Conservation (phyloP, 2,113 vertebrate genomes). For the Phrynosoma blainvillii region DNA sequence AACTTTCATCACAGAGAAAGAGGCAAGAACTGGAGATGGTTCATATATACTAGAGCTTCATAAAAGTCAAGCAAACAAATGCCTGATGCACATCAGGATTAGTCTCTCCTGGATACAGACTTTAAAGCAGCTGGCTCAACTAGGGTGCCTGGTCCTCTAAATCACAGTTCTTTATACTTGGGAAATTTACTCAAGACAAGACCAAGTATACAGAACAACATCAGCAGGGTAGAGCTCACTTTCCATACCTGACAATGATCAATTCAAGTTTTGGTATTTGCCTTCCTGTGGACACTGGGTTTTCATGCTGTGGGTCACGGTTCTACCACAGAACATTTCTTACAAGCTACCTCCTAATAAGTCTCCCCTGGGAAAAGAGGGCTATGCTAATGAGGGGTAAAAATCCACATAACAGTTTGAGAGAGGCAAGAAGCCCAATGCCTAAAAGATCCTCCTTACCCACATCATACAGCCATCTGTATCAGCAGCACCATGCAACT, state of each 20-base stretch:
- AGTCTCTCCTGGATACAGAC: neutral
- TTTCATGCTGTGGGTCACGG: neutral
- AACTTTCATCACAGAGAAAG: neutral
- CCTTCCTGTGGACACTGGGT: neutral
- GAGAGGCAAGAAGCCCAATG: conserved; percentile 15
- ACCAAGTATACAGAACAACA: neutral
- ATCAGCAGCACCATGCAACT: conserved; percentile 45
- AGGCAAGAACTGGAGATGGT: neutral
- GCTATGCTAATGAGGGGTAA: neutral
- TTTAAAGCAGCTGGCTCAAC: neutral
- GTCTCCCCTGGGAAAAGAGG: conserved; percentile 2
- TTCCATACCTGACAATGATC: neutral
- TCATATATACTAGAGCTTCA: neutral
- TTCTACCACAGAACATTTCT: neutral
- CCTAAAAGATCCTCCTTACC: conserved; percentile 31
- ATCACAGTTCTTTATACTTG: neutral
- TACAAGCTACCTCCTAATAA: conserved; percentile 3
- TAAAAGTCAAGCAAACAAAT: neutral
- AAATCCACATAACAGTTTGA: conserved; percentile 22
- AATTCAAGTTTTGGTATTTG: neutral
- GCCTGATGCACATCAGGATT: neutral
- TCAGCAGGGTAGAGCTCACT: neutral
- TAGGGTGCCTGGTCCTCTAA: neutral
- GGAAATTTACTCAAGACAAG: neutral
- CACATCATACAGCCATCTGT: conserved; percentile 21